Conservation (phyloP, 2,888 invertebrate species). For the Acronicta aceris region DNA sequence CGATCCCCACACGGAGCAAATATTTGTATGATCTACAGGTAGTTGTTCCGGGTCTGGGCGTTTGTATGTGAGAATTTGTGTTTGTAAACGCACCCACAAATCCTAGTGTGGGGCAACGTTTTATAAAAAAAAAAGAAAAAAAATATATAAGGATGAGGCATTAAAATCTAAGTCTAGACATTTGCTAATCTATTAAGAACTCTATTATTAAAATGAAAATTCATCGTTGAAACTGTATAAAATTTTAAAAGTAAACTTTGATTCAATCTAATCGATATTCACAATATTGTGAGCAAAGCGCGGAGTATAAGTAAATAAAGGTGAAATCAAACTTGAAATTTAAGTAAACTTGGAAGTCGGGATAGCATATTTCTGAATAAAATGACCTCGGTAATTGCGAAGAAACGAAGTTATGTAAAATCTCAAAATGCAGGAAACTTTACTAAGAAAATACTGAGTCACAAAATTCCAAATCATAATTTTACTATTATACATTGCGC, state of each 20-base stretch:
- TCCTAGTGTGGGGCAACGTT: too few species aligned
- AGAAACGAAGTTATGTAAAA: conserved; percentile 41
- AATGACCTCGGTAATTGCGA: conserved; percentile 48
- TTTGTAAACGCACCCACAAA: too few species aligned
- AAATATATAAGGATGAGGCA: too few species aligned
- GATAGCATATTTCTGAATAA: conserved; percentile 37
- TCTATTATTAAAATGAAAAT: conserved; percentile 7
- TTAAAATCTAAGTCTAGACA: conserved; percentile 13
- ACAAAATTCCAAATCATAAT: conserved; percentile 24
- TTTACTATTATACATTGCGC: conserved; percentile 34
- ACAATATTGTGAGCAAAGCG: conserved; percentile 31
- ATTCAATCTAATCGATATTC: conserved; percentile 30
- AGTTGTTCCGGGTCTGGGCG: too few species aligned
- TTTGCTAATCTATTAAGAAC: conserved; percentile 9
- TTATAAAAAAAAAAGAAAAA: too few species aligned
- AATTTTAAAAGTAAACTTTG: conserved; percentile 34
- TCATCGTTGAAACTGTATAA: conserved; percentile 6
- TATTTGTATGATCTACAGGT: too few species aligned
- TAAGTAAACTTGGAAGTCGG: conserved; percentile 54
- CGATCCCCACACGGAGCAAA: too few species aligned
- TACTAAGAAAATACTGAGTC: conserved; percentile 39
- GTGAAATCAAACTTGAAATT: conserved; percentile 59
- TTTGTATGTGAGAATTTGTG: too few species aligned
- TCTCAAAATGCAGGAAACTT: conserved; percentile 40
- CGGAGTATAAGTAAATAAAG: conserved; percentile 50